Percentiles rank a stretch among this genome's conserved stretches.
Conservation (phyloP, 2,113 vertebrate genomes). For the Serinus canaria region DNA sequence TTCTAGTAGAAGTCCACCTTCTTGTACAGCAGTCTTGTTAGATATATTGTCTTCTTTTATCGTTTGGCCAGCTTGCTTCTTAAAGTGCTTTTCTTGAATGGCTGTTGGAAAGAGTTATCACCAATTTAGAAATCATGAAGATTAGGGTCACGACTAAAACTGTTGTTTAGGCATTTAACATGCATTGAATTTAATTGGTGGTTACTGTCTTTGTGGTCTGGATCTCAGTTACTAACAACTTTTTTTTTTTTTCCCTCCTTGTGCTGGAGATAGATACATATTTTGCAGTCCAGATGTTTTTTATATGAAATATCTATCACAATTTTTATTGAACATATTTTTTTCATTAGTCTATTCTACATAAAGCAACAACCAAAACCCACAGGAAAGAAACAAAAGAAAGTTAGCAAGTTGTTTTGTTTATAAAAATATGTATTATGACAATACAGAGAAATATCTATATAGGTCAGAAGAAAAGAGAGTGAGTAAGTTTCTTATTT, state of each 20-base stretch:
- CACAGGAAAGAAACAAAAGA: constrained; percentile 44
- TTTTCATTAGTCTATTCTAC: constrained; percentile 38
- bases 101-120: constrained; percentile 70
- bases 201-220: constrained; percentile 2
- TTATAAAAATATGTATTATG: constrained; percentile 51
- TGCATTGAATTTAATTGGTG: constrained; percentile 4
- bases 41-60: constrained; percentile 69
- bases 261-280: background rate
- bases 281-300: constrained; percentile 56
- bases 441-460: constrained; percentile 29
- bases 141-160: background rate
- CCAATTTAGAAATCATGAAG: background rate
- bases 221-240: constrained; percentile 17
- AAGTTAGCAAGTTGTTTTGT: constrained; percentile 49
- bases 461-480: background rate
- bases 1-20: constrained; percentile 90
- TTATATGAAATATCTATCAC: constrained; percentile 52
- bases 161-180: constrained; percentile 13
- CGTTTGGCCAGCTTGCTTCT: constrained; percentile 73
- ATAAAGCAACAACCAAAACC: constrained; percentile 38
- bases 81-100: constrained; percentile 79
- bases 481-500: background rate
- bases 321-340: constrained; percentile 44
- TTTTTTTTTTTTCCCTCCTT: background rate
- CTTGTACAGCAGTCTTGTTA: constrained; percentile 69